These are phyloP conservation scores for Aegithalos caudatus DNA, from an alignment of 2,113 vertebrate species.

Conservation along the genomic window DNA sequence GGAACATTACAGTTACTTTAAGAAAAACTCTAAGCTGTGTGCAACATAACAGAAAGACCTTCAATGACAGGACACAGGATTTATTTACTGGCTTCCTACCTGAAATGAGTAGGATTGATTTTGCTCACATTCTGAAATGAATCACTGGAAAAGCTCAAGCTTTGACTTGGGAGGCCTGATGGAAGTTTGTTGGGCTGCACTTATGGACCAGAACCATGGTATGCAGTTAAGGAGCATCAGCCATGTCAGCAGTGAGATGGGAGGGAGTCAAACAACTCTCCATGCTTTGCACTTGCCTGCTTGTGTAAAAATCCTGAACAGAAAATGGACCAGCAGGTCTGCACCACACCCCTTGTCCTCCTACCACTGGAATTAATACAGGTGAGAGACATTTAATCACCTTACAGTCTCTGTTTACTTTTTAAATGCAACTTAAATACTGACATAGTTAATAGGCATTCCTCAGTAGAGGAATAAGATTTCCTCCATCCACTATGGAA, in stretches of 20 bases:
- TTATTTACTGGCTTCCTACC: neutral
- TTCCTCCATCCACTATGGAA: neutral
- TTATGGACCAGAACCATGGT: neutral
- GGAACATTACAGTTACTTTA: neutral
- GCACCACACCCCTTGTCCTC: neutral
- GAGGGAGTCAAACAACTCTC: neutral
- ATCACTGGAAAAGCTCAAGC: neutral
- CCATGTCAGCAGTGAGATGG: neutral
- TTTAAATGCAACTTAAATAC: neutral
- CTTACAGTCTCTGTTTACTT: neutral
- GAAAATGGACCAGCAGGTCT: neutral
- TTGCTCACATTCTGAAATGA: neutral
- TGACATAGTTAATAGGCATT: neutral
- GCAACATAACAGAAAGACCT: neutral
- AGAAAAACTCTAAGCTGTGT: neutral
- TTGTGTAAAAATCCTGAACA: neutral
- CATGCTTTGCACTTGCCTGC: neutral
- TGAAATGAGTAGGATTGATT: neutral
- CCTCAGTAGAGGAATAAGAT: neutral
- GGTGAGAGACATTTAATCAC: neutral
- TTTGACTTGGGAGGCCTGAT: neutral
- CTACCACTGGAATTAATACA: neutral
- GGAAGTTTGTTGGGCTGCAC: neutral
- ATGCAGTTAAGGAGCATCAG: neutral
- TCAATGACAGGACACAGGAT: neutral